A percentile compares a stretch with the other conserved stretches of the same genome.
These are phyloP conservation scores for Drosophila paranaensis DNA, from an alignment of 2,888 invertebrate genomes.

Conservation along the genomic window DNA sequence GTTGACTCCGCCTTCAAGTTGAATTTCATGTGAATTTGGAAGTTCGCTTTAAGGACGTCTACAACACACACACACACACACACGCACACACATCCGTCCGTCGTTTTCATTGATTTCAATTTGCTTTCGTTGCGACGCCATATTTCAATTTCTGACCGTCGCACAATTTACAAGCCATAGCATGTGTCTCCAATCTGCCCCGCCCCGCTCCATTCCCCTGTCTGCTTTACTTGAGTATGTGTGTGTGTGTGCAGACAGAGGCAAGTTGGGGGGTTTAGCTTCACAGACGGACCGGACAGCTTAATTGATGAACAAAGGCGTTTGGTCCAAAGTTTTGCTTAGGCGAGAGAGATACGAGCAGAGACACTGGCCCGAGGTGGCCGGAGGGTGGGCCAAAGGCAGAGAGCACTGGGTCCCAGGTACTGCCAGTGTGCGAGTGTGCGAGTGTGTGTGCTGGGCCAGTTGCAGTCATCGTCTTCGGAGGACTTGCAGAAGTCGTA, in stretches of 20 bases:
- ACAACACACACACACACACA: conserved; percentile 13
- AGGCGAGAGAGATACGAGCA: conserved; percentile 48
- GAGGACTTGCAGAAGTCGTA: conserved; percentile 78
- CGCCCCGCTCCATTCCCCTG: neutral
- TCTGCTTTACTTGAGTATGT: conserved; percentile 12
- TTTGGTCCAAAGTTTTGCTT: conserved; percentile 72
- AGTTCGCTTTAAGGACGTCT: conserved; percentile 38
- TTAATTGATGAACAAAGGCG: conserved; percentile 81
- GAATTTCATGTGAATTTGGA: conserved; percentile 17
- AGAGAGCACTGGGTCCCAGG: neutral
- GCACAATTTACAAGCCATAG: conserved; percentile 75
- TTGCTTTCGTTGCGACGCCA: conserved; percentile 74
- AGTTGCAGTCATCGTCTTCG: conserved; percentile 43
- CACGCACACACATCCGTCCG: conserved; percentile 19
- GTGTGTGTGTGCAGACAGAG: conserved; percentile 32
- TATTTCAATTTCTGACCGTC: conserved; percentile 76
- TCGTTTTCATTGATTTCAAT: conserved; percentile 77
- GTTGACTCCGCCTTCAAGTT: conserved; percentile 26
- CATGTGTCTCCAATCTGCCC: conserved; percentile 67
- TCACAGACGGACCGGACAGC: conserved; percentile 67
- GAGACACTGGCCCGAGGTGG: conserved; percentile 23
- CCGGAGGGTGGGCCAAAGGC: conserved; percentile 8
- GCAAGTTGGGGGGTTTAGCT: conserved; percentile 22
- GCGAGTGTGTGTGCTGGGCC: conserved; percentile 11
- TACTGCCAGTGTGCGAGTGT: neutral